Percentiles rank a stretch among this genome's conserved stretches.
Conservation (phyloP, 2,888 invertebrate species). For the Isoperla grammatica region DNA sequence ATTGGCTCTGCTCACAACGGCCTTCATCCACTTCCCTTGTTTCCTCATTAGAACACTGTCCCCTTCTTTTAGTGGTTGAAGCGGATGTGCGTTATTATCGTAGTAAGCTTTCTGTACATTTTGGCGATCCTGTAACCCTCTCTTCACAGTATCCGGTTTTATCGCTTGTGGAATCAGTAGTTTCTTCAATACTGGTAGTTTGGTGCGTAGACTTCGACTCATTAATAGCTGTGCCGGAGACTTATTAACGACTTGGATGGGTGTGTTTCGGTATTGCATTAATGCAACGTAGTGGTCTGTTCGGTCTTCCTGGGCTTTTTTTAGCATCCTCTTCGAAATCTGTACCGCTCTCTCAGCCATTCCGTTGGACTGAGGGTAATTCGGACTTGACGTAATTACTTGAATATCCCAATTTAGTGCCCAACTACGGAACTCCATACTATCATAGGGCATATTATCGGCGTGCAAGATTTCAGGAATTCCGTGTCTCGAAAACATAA, state of each 20-base stretch:
- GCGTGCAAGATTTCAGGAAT: slow-evolving; percentile 30
- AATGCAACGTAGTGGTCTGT: slow-evolving; percentile 13
- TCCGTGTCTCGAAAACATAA: slow-evolving; percentile 30
- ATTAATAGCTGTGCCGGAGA: slow-evolving; percentile 7
- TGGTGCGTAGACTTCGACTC: slow-evolving; percentile 1
- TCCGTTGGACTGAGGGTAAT: slow-evolving; percentile 33
- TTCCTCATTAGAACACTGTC: too few species aligned
- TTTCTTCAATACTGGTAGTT: background rate
- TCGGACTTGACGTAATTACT: slow-evolving; percentile 30
- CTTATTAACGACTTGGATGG: background rate
- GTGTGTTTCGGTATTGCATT: slow-evolving; percentile 16
- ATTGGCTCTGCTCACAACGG: too few species aligned
- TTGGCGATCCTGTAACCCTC: too few species aligned
- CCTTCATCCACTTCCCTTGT: too few species aligned
- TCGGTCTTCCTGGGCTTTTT: slow-evolving; percentile 26
- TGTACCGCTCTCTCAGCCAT: slow-evolving; percentile 32
- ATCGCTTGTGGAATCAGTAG: too few species aligned
- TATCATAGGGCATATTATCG: slow-evolving; percentile 34
- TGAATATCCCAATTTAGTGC: slow-evolving; percentile 31
- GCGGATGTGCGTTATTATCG: too few species aligned
- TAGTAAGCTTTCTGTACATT: too few species aligned
- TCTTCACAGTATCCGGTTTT: too few species aligned
- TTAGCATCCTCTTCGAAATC: slow-evolving; percentile 29
- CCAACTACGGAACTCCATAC: slow-evolving; percentile 30
- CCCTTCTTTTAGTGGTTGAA: too few species aligned